Base-by-base conservation (phyloP, 1,140 invertebrate genomes). In the Prorops nasuta region DNA sequence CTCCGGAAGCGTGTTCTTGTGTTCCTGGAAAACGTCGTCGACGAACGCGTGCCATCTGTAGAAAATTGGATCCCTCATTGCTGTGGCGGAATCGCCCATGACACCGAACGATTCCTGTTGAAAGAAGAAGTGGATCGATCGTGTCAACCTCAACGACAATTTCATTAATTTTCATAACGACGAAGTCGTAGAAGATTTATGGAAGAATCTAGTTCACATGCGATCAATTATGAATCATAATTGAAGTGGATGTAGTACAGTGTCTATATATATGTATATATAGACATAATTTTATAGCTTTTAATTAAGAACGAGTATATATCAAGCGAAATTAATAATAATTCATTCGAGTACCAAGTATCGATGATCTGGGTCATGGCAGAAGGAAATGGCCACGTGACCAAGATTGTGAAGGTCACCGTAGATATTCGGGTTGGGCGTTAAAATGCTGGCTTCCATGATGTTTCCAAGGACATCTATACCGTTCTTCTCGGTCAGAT, bases 31-130 rank as follows among this genome's bases (percentile, higher is more conserved):
- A 3, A 94, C 76, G 42, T 90, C 83, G 60, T 94, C 89, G 16
- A 93, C 79, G 58, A 85, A 87, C 3, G 86, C 84, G 59, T 93
- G 91, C 86, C 86, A 92, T 64, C 87, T 83, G 71, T 92, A 94
- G 76, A 94, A 93, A 7, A 89, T 74, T 0, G 91, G 91, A 72
- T 94, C 91, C 10, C 91, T 80, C 88, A 90, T 87, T 3, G 86
- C 84, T 9, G 86, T 89, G 0, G 85, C 81, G 0, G 83, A 77
- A 61, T 88, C 86, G n/a, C 83, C 86, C 80, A 88, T 88, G 0
- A 87, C 79, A 14, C 82, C 77, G 50, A 85, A 85, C 2, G 78
- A 79, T 74, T 87, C 83, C 79, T 83, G 7, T 44, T 2, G 3
- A 32, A 36, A 20, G 14, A 3, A 15, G 12, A 1, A 28, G 18